These are phyloP conservation scores for Eupithecia centaureata DNA, from an alignment of 2,888 invertebrate species.

Conservation along the genomic window DNA sequence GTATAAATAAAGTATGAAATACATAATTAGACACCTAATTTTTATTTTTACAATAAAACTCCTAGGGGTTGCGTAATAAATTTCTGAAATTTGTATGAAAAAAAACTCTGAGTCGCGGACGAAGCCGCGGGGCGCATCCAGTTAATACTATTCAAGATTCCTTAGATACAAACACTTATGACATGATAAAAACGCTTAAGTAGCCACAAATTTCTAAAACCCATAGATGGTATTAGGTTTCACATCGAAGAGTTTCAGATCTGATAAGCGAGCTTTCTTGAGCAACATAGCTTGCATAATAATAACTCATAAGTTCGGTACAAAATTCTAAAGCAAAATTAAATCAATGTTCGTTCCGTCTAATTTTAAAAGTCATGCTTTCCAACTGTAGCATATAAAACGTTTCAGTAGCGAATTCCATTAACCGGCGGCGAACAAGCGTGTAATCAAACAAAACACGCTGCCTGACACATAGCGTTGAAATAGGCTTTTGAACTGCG, in stretches of 20 bases:
- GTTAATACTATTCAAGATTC: neutral
- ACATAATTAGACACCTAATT: no score
- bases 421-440: conserved; percentile 8
- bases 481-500: neutral
- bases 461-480: neutral
- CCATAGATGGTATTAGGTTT: neutral
- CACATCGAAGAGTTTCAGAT: neutral
- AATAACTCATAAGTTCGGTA: neutral
- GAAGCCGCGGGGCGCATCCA: no score
- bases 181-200: neutral
- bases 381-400: conserved; percentile 3
- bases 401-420: conserved; percentile 2
- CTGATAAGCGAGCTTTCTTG: neutral
- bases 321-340: neutral
- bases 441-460: conserved; percentile 14
- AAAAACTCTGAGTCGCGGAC: no score
- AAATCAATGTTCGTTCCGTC: neutral
- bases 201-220: neutral
- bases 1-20: no score
- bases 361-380: conserved; percentile 1
- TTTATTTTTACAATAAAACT: no score
- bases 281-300: neutral
- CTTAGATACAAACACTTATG: neutral
- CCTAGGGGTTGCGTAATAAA: no score
- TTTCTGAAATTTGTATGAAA: no score